Conservation (phyloP, 2,888 invertebrate genomes). For the Drosophila falleni region DNA sequence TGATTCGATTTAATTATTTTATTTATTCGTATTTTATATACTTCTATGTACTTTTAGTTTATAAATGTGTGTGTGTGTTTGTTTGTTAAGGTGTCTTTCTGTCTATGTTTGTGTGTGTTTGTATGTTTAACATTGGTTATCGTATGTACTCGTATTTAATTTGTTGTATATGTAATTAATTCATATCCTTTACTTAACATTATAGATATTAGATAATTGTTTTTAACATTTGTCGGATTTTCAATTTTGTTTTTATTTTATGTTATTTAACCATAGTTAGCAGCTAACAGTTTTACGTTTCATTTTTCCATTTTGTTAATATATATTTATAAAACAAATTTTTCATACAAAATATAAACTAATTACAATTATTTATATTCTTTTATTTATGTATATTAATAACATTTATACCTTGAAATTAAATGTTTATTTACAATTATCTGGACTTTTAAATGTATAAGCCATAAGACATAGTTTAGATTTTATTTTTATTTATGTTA, state of each 20-base stretch:
- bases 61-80: constrained; percentile 31
- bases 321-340: constrained; percentile 70
- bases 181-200: constrained; percentile 66
- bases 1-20: constrained; percentile 40
- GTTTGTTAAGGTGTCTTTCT: constrained; percentile 6
- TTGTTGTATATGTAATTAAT: constrained; percentile 48
- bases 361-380: constrained; percentile 71
- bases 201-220: constrained; percentile 51
- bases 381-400: constrained; percentile 41
- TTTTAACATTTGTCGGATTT: constrained; percentile 59
- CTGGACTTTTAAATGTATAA: constrained; percentile 42
- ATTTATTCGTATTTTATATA: constrained; percentile 40
- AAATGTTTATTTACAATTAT: constrained; percentile 69
- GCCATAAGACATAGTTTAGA: constrained; percentile 31
- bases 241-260: constrained; percentile 18
- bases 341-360: constrained; percentile 74
- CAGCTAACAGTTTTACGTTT: constrained; percentile 59
- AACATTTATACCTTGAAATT: constrained; percentile 57
- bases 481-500: constrained; percentile 1
- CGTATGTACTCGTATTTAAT: constrained; percentile 45
- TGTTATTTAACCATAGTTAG: constrained; percentile 60
- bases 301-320: constrained; percentile 46
- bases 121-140: constrained; percentile 70
- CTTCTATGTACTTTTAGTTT: constrained; percentile 35
- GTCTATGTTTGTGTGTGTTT: constrained; percentile 32